Evolutionary conservation across 2,797 vertebrate species (phyloP), one percentile per base, ranked within the genome.

Genomic region (Denticeps clupeoides): DNA sequence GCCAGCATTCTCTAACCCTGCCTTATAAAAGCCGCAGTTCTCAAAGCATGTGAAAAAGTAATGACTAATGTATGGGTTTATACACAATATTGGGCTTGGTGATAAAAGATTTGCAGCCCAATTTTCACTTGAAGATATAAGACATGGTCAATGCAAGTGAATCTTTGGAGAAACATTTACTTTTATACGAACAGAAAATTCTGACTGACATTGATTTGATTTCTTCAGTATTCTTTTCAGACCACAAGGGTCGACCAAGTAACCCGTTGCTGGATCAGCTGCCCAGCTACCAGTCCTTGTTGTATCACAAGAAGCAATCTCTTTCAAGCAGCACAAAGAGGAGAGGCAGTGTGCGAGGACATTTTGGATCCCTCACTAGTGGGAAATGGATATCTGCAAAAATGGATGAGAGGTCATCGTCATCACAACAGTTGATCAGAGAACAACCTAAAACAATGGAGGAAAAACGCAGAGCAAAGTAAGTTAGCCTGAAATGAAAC

Each of bases 201-300:
- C n/a, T n/a, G n/a, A n/a, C n/a, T n/a, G n/a, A n/a, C n/a, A n/a
- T n/a, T n/a, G n/a, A n/a, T n/a, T n/a, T n/a, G n/a, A n/a, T n/a
- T n/a, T n/a, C n/a, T n/a, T n/a, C n/a, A 67, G 83, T 82, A 16
- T 82, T 85, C 55, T 69, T 43, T 70, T 67, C 69, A 7, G 69
- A 75, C 38, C 58, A 12, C 0, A 68, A 58, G 11, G 69, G 71
- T 10, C 68, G 48, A 3, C 45, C 68, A 28, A 73, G 71, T 47
- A 87, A 85, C 67, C 83, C 67, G 0, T 81, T 97, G 62, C 69
- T 98, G 67, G 87, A 92, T 69, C 81, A 98, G 78, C 64, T 97
- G 25, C 93, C 93, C 55, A 98, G 93, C 67, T 94, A 87, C 74
- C 87, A 68, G 69, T 86, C 90, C 1, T 70, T 87, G 38, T 73